Percentiles rank a stretch among this genome's conserved stretches.
These are phyloP conservation scores for Pelosia muscerda DNA, from an alignment of 2,888 invertebrate genomes.

Conservation along the genomic window DNA sequence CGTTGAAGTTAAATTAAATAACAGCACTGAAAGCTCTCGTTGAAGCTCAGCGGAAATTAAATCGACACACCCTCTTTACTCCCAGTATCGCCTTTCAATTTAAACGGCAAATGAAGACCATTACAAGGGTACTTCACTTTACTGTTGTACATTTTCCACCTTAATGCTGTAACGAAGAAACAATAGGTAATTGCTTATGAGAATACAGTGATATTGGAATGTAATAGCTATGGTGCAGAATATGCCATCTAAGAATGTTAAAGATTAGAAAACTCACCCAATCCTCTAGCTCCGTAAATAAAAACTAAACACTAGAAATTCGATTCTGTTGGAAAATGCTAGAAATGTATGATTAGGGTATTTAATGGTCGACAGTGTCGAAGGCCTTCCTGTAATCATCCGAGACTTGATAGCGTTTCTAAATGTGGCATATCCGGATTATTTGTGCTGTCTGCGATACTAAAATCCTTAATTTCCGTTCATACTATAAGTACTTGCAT, in stretches of 20 bases:
- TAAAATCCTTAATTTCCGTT: conserved; percentile 5
- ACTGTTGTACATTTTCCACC: not conserved
- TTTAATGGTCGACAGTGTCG: conserved; percentile 1
- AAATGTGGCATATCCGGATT: conserved; percentile 12
- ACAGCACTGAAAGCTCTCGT: conserved; percentile 41
- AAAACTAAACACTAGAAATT: not conserved
- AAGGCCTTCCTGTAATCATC: conserved; percentile 10
- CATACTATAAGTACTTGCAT: conserved; percentile 10
- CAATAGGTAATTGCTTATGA: not conserved
- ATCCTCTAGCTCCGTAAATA: not conserved
- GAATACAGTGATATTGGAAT: not conserved
- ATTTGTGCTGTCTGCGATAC: not conserved
- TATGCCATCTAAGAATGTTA: not conserved
- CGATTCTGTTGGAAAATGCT: not conserved
- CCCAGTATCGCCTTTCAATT: conserved; percentile 29
- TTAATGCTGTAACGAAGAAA: not conserved
- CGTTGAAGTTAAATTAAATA: conserved; percentile 36
- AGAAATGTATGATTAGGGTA: not conserved
- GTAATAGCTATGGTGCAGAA: not conserved
- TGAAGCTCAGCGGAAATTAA: conserved; percentile 67
- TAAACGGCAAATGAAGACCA: conserved; percentile 29
- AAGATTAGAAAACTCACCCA: not conserved
- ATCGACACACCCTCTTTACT: conserved; percentile 66
- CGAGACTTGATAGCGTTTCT: not conserved
- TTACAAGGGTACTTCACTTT: conserved; percentile 14